Conservation (phyloP, 2,888 invertebrate genomes). For the Yponomeuta malinellus region DNA sequence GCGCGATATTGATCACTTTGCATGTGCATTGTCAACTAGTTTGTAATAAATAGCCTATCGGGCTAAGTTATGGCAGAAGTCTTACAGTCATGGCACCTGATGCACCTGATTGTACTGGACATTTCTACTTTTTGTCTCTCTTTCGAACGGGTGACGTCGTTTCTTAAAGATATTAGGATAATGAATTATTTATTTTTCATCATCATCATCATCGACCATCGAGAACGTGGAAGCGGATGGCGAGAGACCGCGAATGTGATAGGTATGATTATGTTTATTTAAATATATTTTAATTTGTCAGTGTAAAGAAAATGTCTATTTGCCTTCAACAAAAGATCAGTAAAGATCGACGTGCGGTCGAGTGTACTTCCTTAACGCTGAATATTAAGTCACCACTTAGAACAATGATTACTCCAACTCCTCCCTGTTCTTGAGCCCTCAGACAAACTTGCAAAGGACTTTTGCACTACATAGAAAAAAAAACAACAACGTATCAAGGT, state of each 20-base stretch:
- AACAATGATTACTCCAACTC: neutral
- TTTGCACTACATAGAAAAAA: neutral
- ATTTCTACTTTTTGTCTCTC: neutral
- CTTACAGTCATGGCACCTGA: neutral
- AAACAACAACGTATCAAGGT: neutral
- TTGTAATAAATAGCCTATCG: slow-evolving; percentile 3
- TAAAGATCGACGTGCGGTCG: neutral
- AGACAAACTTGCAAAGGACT: neutral
- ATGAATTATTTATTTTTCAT: too few relatives aligned
- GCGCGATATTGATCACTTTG: slow-evolving; percentile 1
- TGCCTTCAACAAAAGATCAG: too few relatives aligned
- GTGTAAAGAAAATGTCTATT: too few relatives aligned
- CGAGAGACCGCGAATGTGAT: too few relatives aligned
- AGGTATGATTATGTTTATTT: too few relatives aligned
- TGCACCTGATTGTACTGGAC: neutral
- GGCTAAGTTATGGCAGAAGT: neutral
- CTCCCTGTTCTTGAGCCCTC: neutral
- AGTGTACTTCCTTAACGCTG: neutral
- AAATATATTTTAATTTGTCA: too few relatives aligned
- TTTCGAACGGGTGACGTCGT: neutral
- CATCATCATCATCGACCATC: too few relatives aligned
- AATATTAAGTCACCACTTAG: neutral
- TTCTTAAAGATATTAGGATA: too few relatives aligned
- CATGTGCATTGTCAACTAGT: slow-evolving; percentile 3
- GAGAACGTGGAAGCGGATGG: too few relatives aligned